Percentiles rank a stretch among this genome's conserved stretches.
These are phyloP conservation scores for Psittacula cyanocephala DNA, from an alignment of 2,113 vertebrate genomes.

Conservation along the genomic window DNA sequence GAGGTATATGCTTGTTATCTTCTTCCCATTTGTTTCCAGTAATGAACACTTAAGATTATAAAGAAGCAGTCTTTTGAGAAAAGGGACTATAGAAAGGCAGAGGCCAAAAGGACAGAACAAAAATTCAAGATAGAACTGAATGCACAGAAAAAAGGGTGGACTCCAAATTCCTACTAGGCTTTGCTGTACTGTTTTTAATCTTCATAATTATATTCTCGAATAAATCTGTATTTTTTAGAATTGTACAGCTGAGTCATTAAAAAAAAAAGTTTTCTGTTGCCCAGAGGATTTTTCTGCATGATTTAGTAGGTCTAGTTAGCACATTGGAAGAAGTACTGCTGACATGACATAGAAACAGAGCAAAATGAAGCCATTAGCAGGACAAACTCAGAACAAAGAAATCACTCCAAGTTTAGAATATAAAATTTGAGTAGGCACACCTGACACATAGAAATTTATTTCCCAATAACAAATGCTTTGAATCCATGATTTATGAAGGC, in stretches of 20 bases:
- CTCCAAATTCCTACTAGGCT: not conserved
- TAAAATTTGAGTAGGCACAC: not conserved
- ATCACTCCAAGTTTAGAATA: not conserved
- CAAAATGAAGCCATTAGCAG: not conserved
- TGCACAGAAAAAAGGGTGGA: not conserved
- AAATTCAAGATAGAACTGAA: not conserved
- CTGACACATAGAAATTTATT: slow-evolving; percentile 19
- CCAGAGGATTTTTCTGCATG: not conserved
- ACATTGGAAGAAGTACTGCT: not conserved
- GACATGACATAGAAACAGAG: not conserved
- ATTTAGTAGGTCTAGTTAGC: not conserved
- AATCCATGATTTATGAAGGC: not conserved
- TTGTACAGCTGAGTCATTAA: not conserved
- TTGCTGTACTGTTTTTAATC: not conserved
- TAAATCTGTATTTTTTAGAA: not conserved
- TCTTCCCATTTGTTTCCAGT: not conserved
- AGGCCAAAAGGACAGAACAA: not conserved
- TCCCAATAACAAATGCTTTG: not conserved
- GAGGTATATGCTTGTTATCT: not conserved
- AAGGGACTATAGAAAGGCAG: not conserved
- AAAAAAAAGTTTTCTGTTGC: not conserved
- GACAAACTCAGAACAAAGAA: slow-evolving; percentile 1
- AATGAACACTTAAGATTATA: not conserved
- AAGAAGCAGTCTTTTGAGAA: not conserved
- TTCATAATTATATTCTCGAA: not conserved